A percentile compares a stretch with the other conserved stretches of the same genome.
Conservation (phyloP, 2,113 vertebrate species). For the Athene cunicularia region DNA sequence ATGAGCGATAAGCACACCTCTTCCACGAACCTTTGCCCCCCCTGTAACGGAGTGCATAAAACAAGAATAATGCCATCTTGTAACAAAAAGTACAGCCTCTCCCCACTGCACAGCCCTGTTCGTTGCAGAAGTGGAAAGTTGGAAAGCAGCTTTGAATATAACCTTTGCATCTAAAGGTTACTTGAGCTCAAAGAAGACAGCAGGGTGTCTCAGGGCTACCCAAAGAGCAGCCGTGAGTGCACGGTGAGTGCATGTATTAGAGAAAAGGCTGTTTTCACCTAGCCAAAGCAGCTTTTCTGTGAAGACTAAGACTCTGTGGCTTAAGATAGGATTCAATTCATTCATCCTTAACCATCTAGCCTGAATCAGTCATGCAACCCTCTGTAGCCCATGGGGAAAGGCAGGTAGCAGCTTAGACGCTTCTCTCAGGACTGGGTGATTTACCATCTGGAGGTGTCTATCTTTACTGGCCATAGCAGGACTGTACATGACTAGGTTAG, state of each 20-base stretch:
- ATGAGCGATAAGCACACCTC: not conserved
- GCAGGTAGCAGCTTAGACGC: accelerated
- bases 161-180: not conserved
- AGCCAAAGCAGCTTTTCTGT: not conserved
- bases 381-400: not conserved
- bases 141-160: not conserved
- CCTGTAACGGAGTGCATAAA: not conserved
- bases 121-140: not conserved
- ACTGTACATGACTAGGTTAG: not conserved
- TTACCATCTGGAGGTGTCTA: not conserved
- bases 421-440: not conserved
- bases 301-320: not conserved
- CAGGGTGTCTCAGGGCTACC: not conserved
- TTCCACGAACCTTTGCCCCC: conserved; percentile 1
- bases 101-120: not conserved
- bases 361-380: not conserved
- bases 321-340: not conserved
- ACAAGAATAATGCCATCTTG: not conserved
- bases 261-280: not conserved
- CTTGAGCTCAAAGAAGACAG: not conserved
- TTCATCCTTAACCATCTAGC: not conserved
- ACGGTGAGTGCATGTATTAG: not conserved
- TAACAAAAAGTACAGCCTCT: not conserved
- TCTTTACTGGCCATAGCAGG: not conserved
- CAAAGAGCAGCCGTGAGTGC: not conserved